Evolutionary conservation across 2,113 vertebrate genomes (phyloP).

Genomic region (Hipposideros armiger): DNA sequence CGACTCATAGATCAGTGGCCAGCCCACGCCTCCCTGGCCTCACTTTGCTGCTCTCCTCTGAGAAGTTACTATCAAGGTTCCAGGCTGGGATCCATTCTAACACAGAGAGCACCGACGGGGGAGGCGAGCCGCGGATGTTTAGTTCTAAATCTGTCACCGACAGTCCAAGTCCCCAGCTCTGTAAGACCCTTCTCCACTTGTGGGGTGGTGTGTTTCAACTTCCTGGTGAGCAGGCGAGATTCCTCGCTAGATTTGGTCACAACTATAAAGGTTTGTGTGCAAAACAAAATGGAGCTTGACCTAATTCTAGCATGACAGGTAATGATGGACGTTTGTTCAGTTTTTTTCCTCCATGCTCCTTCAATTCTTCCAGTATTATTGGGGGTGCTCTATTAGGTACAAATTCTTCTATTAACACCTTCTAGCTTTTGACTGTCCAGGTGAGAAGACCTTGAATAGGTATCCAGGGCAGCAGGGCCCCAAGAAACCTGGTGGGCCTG

Average conservation of each 20-base stretch:
- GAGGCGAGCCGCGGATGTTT: fast-evolving
- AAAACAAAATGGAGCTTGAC: background rate
- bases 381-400: too few relatives aligned
- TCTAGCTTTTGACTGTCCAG: too few relatives aligned
- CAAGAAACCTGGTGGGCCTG: background rate
- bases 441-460: background rate
- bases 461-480: fast-evolving
- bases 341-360: background rate
- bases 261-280: background rate
- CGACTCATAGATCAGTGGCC: background rate
- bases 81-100: background rate
- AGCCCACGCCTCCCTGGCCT: too few relatives aligned
- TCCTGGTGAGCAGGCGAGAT: background rate
- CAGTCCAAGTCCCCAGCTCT: background rate
- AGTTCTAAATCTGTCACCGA: background rate
- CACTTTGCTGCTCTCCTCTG: background rate
- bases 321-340: fast-evolving
- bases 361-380: fast-evolving
- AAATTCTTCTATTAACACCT: background rate
- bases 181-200: background rate
- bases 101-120: background rate
- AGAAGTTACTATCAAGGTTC: fast-evolving
- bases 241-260: background rate
- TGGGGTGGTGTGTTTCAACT: background rate
- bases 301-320: background rate